Evolutionary conservation across 2,113 vertebrate species (phyloP).

Genomic region (Phainopepla nitens): DNA sequence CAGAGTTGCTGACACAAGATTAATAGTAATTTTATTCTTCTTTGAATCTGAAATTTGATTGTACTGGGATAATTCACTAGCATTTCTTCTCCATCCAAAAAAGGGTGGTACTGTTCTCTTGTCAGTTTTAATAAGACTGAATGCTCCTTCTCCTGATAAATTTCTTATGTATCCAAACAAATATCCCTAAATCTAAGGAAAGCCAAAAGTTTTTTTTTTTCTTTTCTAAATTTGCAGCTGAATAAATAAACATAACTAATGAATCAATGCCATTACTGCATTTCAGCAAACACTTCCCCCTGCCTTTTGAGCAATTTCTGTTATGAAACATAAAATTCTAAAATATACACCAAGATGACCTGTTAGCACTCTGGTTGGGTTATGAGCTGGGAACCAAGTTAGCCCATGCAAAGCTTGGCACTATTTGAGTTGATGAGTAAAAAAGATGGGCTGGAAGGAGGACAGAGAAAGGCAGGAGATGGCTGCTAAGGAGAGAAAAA

Average conservation of each 20-base stretch:
- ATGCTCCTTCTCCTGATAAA: not conserved
- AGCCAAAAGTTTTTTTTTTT: not conserved
- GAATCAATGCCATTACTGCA: not conserved
- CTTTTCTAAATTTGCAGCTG: not conserved
- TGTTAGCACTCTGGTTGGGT: not conserved
- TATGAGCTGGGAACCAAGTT: not conserved
- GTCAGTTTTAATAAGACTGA: constrained; percentile 6
- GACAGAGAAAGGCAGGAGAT: not conserved
- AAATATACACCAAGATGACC: not conserved
- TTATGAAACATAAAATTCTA: not conserved
- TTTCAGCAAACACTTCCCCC: not conserved
- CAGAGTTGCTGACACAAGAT: not conserved
- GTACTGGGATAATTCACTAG: not conserved
- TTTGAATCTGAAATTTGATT: not conserved
- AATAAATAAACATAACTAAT: constrained; percentile 16
- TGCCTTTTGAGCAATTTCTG: not conserved
- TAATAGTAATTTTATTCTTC: not conserved
- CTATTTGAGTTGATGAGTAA: not conserved
- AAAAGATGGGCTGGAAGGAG: not conserved
- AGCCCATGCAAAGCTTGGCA: not conserved
- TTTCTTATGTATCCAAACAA: not conserved
- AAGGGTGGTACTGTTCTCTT: not conserved
- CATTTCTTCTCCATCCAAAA: not conserved
- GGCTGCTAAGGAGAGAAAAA: not conserved
- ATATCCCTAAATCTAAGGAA: not conserved